These are phyloP conservation scores for Drosophila bifasciata DNA, from an alignment of 1,140 invertebrate species.

Conservation along the genomic window DNA sequence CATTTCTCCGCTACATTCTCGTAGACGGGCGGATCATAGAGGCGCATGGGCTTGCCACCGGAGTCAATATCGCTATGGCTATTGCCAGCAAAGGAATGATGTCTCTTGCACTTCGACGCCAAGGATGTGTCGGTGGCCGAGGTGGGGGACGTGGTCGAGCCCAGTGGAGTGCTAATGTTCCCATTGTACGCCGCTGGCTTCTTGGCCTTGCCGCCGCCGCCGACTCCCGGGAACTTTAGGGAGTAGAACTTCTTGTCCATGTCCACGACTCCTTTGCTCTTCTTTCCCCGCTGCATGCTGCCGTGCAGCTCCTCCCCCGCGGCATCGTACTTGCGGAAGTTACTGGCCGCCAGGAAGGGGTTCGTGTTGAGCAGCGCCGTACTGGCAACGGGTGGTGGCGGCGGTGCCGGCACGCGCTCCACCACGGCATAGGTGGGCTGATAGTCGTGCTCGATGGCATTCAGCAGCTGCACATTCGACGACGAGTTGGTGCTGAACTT, in stretches of 20 bases:
- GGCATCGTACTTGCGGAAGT: conserved; percentile 70
- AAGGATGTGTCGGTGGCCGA: background rate
- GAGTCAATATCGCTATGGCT: conserved; percentile 76
- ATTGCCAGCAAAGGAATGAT: conserved; percentile 76
- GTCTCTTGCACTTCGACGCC: conserved; percentile 67
- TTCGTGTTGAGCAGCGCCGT: conserved; percentile 60
- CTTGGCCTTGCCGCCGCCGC: conserved; percentile 39
- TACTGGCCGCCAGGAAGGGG: conserved; percentile 67
- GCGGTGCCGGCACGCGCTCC: conserved; percentile 51
- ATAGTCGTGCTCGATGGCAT: conserved; percentile 67
- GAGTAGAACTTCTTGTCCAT: conserved; percentile 81
- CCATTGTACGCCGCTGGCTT: conserved; percentile 34
- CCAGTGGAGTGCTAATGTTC: conserved; percentile 33
- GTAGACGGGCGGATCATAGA: conserved; percentile 77
- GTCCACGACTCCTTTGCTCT: conserved; percentile 32
- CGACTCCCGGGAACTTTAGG: conserved; percentile 64
- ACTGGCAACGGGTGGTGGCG: conserved; percentile 30
- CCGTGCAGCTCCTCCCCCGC: conserved; percentile 38
- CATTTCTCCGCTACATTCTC: conserved; percentile 85
- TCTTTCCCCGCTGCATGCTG: conserved; percentile 43
- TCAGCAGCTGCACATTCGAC: conserved; percentile 55
- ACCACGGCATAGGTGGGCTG: conserved; percentile 65
- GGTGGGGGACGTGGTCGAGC: conserved; percentile 11
- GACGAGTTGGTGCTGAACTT: conserved; percentile 59
- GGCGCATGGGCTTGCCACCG: conserved; percentile 51